Evolutionary conservation across 2,888 invertebrate genomes (phyloP), one percentile per base, ranked within the genome.

Genomic region (Trisateles emortualis): DNA sequence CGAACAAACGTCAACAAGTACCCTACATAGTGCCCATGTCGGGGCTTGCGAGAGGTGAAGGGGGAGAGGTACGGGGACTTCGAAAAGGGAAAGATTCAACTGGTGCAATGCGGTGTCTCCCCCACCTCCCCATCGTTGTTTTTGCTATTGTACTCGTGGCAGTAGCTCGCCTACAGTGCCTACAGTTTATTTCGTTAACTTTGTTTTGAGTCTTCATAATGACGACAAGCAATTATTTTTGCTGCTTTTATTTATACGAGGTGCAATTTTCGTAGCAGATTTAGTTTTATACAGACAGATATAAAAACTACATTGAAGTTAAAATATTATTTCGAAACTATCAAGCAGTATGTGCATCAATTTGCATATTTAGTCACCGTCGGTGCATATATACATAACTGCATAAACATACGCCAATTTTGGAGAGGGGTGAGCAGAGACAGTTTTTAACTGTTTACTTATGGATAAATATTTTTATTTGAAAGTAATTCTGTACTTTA

Each of bases 81-180:
- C 59, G 60, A 55, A 46, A 55, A 84, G 86, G 89, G 86, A 78
- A 88, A 88, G 87, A 91, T 90, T 92, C 92, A 92, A 92, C 92
- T 92, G 91, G 91, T 92, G 91, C 92, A 92, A 90, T 92, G 92
- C 92, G 90, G 88, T 86, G 88, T 82, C 79, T 82, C 84, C 85
- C 64, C 35, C 50, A 57, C 68, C 22, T 36, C 39, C 52, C n/a
- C n/a, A n/a, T n/a, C 46, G 53, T 69, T 67, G 64, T 70, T 72
- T 69, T 72, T 63, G 59, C 68, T 53, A 65, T 53, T 72, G 61
- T 64, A 38, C 62, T 39, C 44, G 43, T 38, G 57, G 56, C 49
- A 53, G 52, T 65, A 45, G 54, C 64, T 52, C 64, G 62, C 40
- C 59, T 58, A 40, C n/a, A n/a, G n/a, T 26, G 48, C 50, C 26